These are phyloP conservation scores for Shargacucullia verbasci DNA, from an alignment of 2,888 invertebrate genomes.

Conservation along the genomic window DNA sequence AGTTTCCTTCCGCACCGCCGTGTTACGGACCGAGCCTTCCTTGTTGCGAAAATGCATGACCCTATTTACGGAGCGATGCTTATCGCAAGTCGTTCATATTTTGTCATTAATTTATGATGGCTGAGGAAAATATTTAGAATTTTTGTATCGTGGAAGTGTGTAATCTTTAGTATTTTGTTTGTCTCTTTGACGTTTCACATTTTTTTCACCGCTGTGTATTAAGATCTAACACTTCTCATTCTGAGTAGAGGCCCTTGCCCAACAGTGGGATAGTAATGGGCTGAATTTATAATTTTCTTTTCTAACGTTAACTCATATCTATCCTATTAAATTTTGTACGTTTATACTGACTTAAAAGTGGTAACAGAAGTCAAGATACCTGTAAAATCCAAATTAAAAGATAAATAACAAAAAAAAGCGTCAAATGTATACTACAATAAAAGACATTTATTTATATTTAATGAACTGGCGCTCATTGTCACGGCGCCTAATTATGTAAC, in stretches of 20 bases:
- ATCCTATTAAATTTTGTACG: too few relatives aligned
- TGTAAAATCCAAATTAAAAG: too few relatives aligned
- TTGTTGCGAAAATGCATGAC: constrained; percentile 51
- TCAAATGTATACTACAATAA: constrained; percentile 1
- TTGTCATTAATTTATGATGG: constrained; percentile 43
- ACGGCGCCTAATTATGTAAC: constrained; percentile 41
- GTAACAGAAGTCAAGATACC: constrained; percentile 1
- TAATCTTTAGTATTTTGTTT: too few relatives aligned
- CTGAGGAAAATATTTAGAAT: constrained; percentile 2
- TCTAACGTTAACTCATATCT: too few relatives aligned
- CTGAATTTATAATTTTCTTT: too few relatives aligned
- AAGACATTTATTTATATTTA: constrained; percentile 26
- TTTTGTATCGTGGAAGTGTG: neutral
- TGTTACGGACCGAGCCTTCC: constrained; percentile 49
- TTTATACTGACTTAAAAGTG: too few relatives aligned
- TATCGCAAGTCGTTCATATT: constrained; percentile 43
- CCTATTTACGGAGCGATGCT: constrained; percentile 39
- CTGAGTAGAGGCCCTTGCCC: too few relatives aligned
- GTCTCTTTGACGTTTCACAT: too few relatives aligned
- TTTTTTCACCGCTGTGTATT: too few relatives aligned
- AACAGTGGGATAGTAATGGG: too few relatives aligned
- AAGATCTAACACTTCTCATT: too few relatives aligned
- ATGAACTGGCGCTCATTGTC: constrained; percentile 40
- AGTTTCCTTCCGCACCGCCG: constrained; percentile 54
- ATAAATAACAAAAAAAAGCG: neutral